These are phyloP conservation scores for Archilochus colubris DNA, from an alignment of 2,113 vertebrate species.

Conservation along the genomic window DNA sequence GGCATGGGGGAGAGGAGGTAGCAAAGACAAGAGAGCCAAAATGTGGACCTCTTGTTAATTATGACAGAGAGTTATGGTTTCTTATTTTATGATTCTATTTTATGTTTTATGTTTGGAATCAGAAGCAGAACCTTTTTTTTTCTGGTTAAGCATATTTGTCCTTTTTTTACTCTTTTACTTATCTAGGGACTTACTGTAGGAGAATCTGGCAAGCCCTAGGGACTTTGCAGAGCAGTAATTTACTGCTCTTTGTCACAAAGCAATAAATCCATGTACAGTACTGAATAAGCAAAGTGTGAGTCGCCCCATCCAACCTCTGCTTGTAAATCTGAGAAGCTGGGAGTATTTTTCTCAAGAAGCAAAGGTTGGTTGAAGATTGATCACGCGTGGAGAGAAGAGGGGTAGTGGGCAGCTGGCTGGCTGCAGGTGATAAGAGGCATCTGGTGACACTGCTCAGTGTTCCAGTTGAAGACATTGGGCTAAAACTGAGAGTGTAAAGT, in stretches of 20 bases:
- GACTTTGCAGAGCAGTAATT: slow-evolving; percentile 23
- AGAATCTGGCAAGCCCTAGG: neutral
- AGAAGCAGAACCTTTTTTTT: neutral
- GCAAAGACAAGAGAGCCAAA: neutral
- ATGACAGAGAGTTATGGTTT: neutral
- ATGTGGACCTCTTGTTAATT: neutral
- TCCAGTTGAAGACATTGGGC: neutral
- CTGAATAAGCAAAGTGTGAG: neutral
- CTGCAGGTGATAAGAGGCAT: neutral
- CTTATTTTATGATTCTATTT: neutral
- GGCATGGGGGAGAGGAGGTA: neutral
- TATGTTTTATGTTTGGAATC: neutral
- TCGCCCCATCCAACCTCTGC: neutral
- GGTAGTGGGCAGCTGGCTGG: neutral
- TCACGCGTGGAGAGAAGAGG: neutral
- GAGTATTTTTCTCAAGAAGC: neutral
- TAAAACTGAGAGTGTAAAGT: neutral
- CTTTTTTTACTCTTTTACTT: neutral
- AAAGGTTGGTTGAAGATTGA: neutral
- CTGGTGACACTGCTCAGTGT: neutral
- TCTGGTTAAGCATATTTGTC: neutral
- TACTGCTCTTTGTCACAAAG: slow-evolving; percentile 26
- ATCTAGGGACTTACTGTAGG: neutral
- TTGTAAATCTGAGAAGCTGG: neutral
- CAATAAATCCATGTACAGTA: neutral